Evolutionary conservation across 1,140 invertebrate species (phyloP).

Genomic region (Choristoneura fumiferana): DNA sequence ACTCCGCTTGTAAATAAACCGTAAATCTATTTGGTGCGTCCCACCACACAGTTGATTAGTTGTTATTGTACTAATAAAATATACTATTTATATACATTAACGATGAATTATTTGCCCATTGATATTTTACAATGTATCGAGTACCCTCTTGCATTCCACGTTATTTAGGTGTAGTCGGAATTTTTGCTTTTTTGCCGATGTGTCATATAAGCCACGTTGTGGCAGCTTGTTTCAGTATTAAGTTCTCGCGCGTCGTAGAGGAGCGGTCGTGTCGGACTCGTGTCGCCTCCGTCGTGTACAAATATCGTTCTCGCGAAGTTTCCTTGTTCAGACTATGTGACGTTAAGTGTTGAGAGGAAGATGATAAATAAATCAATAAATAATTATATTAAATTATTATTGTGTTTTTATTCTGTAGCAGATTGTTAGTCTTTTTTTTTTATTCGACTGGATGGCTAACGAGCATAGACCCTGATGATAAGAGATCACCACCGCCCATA

Average conservation of each 20-base stretch:
- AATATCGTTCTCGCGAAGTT: conserved; percentile 40
- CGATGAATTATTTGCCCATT: conserved; percentile 48
- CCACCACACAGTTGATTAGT: conserved; percentile 35
- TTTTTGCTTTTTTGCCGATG: conserved; percentile 27
- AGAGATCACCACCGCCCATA: too few relatives aligned
- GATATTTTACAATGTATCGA: conserved; percentile 35
- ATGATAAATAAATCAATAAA: conserved; percentile 54
- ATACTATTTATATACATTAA: conserved; percentile 52
- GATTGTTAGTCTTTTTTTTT: neutral
- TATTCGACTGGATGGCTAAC: too few relatives aligned
- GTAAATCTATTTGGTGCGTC: conserved; percentile 22
- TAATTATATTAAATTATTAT: conserved; percentile 47
- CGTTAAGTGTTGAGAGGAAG: conserved; percentile 52
- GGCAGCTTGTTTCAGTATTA: conserved; percentile 27
- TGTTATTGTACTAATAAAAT: conserved; percentile 52
- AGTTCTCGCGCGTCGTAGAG: too few relatives aligned
- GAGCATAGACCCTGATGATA: too few relatives aligned
- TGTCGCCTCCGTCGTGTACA: conserved; percentile 31
- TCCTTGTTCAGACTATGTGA: conserved; percentile 51
- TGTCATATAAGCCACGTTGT: neutral
- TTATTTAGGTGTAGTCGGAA: conserved; percentile 43
- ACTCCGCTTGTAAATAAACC: conserved; percentile 37
- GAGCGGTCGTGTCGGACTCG: conserved; percentile 18
- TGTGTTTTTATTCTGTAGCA: conserved; percentile 36
- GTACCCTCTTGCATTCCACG: conserved; percentile 59